Percentiles rank a stretch among this genome's conserved stretches.
Conservation (phyloP, 2,888 invertebrate species). For the Erebia palarica region DNA sequence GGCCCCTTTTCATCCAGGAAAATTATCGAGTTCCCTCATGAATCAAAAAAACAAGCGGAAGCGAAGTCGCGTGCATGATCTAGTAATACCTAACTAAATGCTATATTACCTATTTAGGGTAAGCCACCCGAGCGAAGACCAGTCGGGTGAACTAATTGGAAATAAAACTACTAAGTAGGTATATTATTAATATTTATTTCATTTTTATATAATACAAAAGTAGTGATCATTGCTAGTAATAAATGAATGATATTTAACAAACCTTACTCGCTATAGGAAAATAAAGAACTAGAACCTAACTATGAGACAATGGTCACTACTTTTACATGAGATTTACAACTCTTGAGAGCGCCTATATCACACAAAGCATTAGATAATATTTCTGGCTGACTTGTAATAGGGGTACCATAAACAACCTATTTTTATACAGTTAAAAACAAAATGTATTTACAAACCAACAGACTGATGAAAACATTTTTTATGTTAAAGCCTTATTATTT, state of each 20-base stretch:
- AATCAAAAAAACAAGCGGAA: no score
- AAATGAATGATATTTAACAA: background rate
- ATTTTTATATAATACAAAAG: conserved; percentile 32
- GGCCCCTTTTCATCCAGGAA: no score
- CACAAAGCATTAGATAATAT: conserved; percentile 27
- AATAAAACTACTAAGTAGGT: conserved; percentile 14
- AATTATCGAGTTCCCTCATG: no score
- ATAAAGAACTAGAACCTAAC: conserved; percentile 5
- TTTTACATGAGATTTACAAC: conserved; percentile 25
- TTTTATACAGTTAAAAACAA: background rate
- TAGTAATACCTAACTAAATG: no score
- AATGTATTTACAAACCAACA: background rate
- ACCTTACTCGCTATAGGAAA: conserved; percentile 15
- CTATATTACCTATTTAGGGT: no score
- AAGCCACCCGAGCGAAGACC: no score
- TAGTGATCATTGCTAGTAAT: conserved; percentile 38
- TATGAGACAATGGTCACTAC: conserved; percentile 37
- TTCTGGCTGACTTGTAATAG: background rate
- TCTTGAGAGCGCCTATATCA: conserved; percentile 35
- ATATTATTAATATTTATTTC: conserved; percentile 27
- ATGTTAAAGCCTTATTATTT: background rate
- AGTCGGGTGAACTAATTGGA: background rate
- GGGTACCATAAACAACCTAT: background rate
- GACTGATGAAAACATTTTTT: background rate
- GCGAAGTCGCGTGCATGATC: no score